Base-by-base conservation (phyloP, 2,888 invertebrate genomes). In the Cephus pygmeus region DNA sequence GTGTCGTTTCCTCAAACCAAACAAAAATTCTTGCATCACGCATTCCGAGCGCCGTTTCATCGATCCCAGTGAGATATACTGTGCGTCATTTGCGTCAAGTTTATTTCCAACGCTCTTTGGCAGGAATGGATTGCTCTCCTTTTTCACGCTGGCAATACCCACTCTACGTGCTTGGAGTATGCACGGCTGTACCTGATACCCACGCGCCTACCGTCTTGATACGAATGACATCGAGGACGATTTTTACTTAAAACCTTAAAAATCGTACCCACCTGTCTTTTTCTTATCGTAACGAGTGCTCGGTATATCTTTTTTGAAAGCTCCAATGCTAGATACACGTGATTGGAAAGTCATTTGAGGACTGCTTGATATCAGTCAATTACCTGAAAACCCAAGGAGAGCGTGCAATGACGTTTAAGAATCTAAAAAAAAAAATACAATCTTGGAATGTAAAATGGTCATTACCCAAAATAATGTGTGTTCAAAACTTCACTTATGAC, bases 71-170 rank as follows among this genome's bases (percentile, higher is more conserved):
- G 56, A 56, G 56, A 23, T 30, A 31, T 31, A 33, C 71, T 11
- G 31, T 31, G 15, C 71, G 71, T 71, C 71, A 71, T 71, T 71
- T 71, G 71, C 12, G 56, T 23, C 80, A 84, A 86, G 85, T 84
- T 86, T 85, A 86, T 85, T 85, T 85, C 86, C 86, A 82, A 82
- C 81, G 77, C 82, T 76, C 86, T 85, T 83, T 84, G 83, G 81
- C 80, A 86, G 83, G 83, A 85, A 85, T 81, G 85, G 80, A 85
- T 86, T 83, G 84, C 80, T 82, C 84, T 81, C 84, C 83, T 85
- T 86, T 85, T 84, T 85, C 85, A 85, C 85, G 76, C 69, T 69
- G 69, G 84, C 85, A 83, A 86, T 40, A 56, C 34, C 34, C 40
- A 30, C 23, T 31, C 75, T 68, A 75, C 35, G 33, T 31, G 75